phyloP scores from a whole-genome alignment of 2,888 invertebrate species.

The Chrysolina oricalcia region DNA sequence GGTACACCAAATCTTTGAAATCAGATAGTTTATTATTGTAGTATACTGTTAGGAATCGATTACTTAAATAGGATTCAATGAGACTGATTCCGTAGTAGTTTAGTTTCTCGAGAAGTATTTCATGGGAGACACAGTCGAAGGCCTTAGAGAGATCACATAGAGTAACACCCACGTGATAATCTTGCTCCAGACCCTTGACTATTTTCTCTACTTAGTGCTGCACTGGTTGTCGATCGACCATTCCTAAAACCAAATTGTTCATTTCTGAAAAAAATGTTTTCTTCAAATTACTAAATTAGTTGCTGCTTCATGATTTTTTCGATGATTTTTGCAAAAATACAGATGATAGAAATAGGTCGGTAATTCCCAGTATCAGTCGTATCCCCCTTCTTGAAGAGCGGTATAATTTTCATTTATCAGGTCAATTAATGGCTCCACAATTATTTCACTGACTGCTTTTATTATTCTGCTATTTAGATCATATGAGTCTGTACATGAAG shows the following conservation, averaged over 20 bases:
- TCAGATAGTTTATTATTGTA: no score
- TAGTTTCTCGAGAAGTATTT: no score
- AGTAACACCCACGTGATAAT: not conserved
- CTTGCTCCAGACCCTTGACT: not conserved
- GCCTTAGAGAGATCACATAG: not conserved
- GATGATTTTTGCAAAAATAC: not conserved
- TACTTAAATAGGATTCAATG: no score
- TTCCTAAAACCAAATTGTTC: not conserved
- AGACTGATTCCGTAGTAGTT: no score
- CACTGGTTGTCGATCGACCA: not conserved
- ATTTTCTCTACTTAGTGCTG: not conserved
- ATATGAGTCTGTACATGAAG: not conserved
- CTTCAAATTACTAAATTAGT: not conserved
- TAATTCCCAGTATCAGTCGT: not conserved
- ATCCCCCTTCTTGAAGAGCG: not conserved
- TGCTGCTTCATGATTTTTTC: no score
- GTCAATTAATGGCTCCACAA: not conserved
- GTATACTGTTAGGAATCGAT: no score
- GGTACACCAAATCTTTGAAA: no score
- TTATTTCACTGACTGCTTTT: not conserved
- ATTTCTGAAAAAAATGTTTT: no score
- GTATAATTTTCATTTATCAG: not conserved
- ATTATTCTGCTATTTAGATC: conserved; percentile 12
- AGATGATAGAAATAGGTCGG: not conserved
- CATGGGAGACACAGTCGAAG: not conserved